These are phyloP conservation scores for Solea solea DNA, from an alignment of 2,113 vertebrate genomes.

Conservation along the genomic window DNA sequence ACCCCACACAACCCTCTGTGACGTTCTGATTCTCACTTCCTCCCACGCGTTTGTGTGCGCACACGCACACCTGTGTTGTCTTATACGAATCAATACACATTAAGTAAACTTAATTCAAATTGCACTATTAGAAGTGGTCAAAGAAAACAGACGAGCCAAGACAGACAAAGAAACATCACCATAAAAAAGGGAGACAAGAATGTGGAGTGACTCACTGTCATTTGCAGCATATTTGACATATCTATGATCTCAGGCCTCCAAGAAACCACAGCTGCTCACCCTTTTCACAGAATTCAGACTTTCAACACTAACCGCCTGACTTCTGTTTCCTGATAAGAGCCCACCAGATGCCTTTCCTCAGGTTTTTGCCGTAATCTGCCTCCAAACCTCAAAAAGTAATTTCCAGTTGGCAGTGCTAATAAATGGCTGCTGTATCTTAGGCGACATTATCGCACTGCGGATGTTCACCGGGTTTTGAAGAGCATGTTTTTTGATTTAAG, in stretches of 20 bases:
- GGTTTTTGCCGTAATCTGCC: background rate
- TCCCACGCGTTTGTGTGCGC: background rate
- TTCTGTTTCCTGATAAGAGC: slow-evolving; percentile 15
- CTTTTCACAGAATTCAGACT: slow-evolving; percentile 10
- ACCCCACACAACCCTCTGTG: background rate
- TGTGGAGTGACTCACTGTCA: background rate
- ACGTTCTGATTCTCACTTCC: background rate
- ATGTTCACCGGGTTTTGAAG: background rate
- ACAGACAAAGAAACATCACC: background rate
- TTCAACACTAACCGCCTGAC: background rate
- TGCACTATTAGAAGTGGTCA: background rate
- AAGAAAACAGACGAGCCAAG: background rate
- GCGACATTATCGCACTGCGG: background rate
- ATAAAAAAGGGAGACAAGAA: background rate
- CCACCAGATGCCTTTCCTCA: background rate
- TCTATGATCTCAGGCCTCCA: background rate
- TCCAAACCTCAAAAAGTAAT: background rate
- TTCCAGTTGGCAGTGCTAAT: background rate
- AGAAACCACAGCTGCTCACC: background rate
- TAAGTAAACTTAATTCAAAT: background rate
- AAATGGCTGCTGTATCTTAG: background rate
- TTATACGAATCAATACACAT: background rate
- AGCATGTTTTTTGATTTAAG: background rate
- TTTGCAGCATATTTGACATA: background rate
- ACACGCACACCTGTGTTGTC: background rate